Evolutionary conservation across 2,888 invertebrate species (phyloP).

Genomic region (Hipparchia semele): DNA sequence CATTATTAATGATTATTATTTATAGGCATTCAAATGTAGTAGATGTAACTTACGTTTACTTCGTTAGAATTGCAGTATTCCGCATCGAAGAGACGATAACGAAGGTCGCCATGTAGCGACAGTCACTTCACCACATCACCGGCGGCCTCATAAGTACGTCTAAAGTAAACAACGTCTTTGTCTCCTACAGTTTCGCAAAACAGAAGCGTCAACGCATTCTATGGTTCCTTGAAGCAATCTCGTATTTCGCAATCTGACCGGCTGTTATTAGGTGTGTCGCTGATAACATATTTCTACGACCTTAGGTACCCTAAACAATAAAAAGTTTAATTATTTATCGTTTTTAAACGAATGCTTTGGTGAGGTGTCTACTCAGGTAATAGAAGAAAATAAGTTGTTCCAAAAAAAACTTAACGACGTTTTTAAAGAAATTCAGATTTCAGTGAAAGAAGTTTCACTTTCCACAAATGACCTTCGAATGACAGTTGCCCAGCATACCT

Average conservation of each 20-base stretch:
- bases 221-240: conserved; percentile 30
- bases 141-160: conserved; percentile 25
- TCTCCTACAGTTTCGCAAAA: conserved; percentile 44
- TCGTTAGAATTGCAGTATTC: not conserved
- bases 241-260: conserved; percentile 10
- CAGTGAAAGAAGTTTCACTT: no score
- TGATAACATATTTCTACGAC: no score
- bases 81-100: not conserved
- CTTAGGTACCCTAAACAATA: no score
- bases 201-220: conserved; percentile 26
- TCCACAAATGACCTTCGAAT: no score
- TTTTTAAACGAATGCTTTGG: no score
- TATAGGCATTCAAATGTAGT: no score
- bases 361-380: no score
- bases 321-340: no score
- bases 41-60: no score
- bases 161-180: conserved; percentile 66
- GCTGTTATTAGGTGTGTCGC: not conserved
- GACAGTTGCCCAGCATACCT: no score
- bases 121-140: conserved; percentile 6
- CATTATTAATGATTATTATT: no score
- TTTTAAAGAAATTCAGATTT: not conserved
- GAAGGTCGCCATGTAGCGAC: not conserved
- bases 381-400: no score
- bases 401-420: not conserved